Base-by-base conservation (phyloP, 2,888 invertebrate genomes). In the Ganaspis brasiliensis region DNA sequence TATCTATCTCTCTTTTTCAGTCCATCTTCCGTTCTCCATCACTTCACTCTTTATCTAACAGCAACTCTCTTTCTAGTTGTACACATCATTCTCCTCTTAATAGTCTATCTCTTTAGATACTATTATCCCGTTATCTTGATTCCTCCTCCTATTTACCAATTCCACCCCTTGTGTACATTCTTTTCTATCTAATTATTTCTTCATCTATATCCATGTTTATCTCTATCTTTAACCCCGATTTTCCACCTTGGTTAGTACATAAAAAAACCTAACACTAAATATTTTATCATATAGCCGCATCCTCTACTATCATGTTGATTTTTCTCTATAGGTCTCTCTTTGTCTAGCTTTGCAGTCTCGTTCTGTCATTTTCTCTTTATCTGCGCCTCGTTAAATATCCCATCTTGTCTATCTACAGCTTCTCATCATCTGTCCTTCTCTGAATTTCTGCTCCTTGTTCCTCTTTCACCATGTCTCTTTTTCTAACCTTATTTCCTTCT, bases 81-180 rank as follows among this genome's bases (percentile, higher is more conserved):
- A 67, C 14, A 14, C 19, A 63, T 73, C 26, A 9, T 45, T 31
- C 31, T 31, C 31, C 31, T 6, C 45, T 45, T 45, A 14, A 14
- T 45, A 45, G 10, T 45, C 12, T 45, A 2, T 45, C 45, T 45
- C 45, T 45, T 14, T 14, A 45, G 10, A 14, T 31, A 63, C 57
- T 72, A 56, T 79, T 72, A 56, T 73, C 74, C 73, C 72, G 73
- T 56, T 59, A 37, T 73, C 37, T 73, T 78, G 40, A 21, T 73
- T 56, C 63, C 12, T 70, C 6, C 31, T 49, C n/a, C 72, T 21
- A 40, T 59, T 31, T 72, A 74, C 26, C 26, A 72, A 10, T 70
- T 37, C 9, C 37, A 9, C 5, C 9, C 37, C 9, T 9, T 37
- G 37, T 37, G 6, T 1, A 14, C 8, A 9, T 45, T 9, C 45